Evolutionary conservation across 1,140 invertebrate species (phyloP).

Genomic region (Diabrotica virgifera): DNA sequence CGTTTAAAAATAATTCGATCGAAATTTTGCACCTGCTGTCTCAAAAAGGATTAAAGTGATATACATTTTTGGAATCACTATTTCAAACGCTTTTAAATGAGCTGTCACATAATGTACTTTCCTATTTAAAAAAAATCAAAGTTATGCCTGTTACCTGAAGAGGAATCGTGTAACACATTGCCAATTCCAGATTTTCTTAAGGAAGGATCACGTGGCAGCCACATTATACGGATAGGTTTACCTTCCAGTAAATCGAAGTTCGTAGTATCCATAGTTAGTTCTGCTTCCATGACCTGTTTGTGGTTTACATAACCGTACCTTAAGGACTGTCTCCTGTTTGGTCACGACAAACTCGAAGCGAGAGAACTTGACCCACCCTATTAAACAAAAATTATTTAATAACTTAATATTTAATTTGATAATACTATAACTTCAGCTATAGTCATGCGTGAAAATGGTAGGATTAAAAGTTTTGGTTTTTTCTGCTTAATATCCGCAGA

Average conservation of each 20-base stretch:
- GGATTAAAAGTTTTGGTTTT: constrained; percentile 98
- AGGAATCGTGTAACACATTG: constrained; percentile 96
- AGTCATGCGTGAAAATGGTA: constrained; percentile 90
- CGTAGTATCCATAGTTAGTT: constrained; percentile 98
- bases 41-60: too few relatives aligned
- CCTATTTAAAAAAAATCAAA: too few relatives aligned
- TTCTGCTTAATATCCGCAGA: constrained; percentile 97
- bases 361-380: constrained; percentile 94
- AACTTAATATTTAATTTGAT: too few relatives aligned
- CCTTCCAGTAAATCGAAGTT: constrained; percentile 98
- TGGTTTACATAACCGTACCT: constrained; percentile 99
- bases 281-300: constrained; percentile 96
- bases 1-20: too few relatives aligned
- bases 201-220: constrained; percentile 98
- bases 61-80: too few relatives aligned
- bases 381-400: too few relatives aligned
- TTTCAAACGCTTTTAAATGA: too few relatives aligned
- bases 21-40: too few relatives aligned
- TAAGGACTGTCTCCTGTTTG: constrained; percentile 92
- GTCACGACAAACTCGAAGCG: constrained; percentile 97
- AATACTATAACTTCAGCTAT: constrained; percentile 98
- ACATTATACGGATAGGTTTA: constrained; percentile 99
- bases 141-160: too few relatives aligned
- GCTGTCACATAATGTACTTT: too few relatives aligned
- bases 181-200: constrained; percentile 93